Evolutionary conservation across 2,113 vertebrate genomes (phyloP).

Genomic region (Gymnorhina tibicen): DNA sequence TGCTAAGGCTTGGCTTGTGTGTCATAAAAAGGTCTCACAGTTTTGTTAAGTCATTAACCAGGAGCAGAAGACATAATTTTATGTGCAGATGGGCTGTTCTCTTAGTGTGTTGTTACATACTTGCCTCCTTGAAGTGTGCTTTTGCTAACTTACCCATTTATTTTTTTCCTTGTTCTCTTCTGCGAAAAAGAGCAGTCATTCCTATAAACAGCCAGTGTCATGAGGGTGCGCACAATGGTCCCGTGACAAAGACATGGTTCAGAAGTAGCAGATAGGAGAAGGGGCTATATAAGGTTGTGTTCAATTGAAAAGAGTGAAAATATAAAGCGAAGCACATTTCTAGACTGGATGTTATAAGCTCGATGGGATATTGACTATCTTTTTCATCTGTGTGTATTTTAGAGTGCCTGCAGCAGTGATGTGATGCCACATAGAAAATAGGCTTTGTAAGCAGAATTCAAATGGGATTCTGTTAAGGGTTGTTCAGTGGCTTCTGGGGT

Average conservation of each 20-base stretch:
- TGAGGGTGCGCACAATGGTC: neutral
- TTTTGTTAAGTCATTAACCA: neutral
- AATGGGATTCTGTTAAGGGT: neutral
- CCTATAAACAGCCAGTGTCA: accelerated
- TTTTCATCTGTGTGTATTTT: neutral
- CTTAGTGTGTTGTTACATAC: neutral
- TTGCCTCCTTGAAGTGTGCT: neutral
- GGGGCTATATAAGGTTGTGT: neutral
- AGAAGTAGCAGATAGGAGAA: neutral
- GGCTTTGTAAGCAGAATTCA: neutral
- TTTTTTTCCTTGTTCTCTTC: neutral
- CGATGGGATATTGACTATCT: neutral
- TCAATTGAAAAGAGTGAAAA: neutral
- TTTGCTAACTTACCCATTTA: neutral
- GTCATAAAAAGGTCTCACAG: neutral
- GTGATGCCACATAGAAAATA: neutral
- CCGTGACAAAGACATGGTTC: neutral
- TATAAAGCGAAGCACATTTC: neutral
- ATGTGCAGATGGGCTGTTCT: neutral
- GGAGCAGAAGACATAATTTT: neutral
- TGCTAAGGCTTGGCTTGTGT: neutral
- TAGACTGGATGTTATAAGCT: neutral
- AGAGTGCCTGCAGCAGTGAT: neutral
- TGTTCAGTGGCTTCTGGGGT: neutral
- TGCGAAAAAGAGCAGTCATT: neutral